Evolutionary conservation across 2,113 vertebrate species (phyloP), one percentile per base, ranked within the genome.

Genomic region (Oreochromis niloticus): DNA sequence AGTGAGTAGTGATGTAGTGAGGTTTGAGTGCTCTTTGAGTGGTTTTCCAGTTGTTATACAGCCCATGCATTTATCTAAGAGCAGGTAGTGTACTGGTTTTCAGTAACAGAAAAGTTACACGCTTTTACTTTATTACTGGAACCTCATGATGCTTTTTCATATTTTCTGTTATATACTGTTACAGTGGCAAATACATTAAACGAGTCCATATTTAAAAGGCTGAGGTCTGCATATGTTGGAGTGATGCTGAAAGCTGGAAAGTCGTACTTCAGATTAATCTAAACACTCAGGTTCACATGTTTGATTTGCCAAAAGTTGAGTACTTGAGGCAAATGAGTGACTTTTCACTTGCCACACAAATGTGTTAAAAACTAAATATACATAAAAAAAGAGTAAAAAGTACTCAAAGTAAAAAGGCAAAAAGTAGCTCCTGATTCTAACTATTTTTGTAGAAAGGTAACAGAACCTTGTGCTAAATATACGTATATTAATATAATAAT

Each of bases 401-500:
- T 30, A 3, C 13, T 30, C 56, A 57, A 16, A 57, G 56, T 30
- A 57, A 57, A 13, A n/a, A n/a, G n/a, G n/a, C 7, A 30, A 57
- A 57, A 9, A 5, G 24, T 57, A 57, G 56, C 56, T 16, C 24
- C 24, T 57, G 24, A 30, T 57, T 57, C 13, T 3, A 16, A 30
- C 24, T 3, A 0, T 57, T 55, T 7, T 27, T 56, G 55, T 57
- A 57, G 2, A 54, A 57, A 57, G 6, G 6, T 27, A 57, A 57
- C 55, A 1, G 24, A 56, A 27, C 24, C 55, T 5, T 27, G 55
- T 57, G 7, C 0, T 57, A 57, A 27, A 14, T 27, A 57, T 57
- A 57, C 8, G 0, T 56, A 56, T 27, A 4, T 0, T 27, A 57
- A 57, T 1, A 57, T 57, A 57, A 8, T 27, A 2, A 57, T 14